Conservation (phyloP, 2,888 invertebrate genomes). For the Schizotus pectinicornis region DNA sequence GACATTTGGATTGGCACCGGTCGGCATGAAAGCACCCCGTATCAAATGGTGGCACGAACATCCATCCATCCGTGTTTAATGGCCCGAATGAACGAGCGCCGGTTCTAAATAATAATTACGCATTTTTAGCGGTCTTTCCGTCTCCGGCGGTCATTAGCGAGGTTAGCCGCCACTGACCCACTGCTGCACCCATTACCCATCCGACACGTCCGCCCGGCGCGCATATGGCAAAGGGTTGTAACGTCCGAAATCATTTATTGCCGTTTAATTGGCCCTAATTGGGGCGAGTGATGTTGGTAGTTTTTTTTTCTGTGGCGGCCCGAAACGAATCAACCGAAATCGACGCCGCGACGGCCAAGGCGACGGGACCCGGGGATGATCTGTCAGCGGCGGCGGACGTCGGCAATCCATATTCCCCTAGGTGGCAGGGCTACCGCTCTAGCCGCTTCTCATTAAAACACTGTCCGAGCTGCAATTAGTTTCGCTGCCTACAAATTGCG, state of each 20-base stretch:
- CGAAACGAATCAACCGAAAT: neutral
- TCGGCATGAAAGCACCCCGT: neutral
- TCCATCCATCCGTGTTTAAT: constrained; percentile 9
- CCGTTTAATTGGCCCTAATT: constrained; percentile 46
- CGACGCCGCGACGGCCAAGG: constrained; percentile 1
- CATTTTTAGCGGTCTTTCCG: constrained; percentile 19
- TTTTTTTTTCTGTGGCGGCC: constrained; percentile 36
- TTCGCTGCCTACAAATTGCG: constrained; percentile 59
- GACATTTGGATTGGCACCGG: no score
- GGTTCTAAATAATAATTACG: constrained; percentile 28
- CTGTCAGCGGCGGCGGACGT: constrained; percentile 56
- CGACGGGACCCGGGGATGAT: constrained; percentile 31
- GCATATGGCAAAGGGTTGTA: constrained; percentile 45
- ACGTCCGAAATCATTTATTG: constrained; percentile 43
- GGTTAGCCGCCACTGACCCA: no score
- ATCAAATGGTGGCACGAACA: no score
- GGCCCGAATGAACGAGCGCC: constrained; percentile 16
- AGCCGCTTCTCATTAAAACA: constrained; percentile 61
- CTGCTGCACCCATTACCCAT: constrained; percentile 13
- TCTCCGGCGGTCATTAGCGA: constrained; percentile 11
- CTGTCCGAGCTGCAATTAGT: constrained; percentile 61
- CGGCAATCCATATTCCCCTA: constrained; percentile 58
- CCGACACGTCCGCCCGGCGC: constrained; percentile 23
- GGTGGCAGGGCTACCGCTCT: constrained; percentile 57
- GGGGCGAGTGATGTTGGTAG: constrained; percentile 31